phyloP scores from a whole-genome alignment of 2,113 vertebrate species.

The Desmodus rotundus region DNA sequence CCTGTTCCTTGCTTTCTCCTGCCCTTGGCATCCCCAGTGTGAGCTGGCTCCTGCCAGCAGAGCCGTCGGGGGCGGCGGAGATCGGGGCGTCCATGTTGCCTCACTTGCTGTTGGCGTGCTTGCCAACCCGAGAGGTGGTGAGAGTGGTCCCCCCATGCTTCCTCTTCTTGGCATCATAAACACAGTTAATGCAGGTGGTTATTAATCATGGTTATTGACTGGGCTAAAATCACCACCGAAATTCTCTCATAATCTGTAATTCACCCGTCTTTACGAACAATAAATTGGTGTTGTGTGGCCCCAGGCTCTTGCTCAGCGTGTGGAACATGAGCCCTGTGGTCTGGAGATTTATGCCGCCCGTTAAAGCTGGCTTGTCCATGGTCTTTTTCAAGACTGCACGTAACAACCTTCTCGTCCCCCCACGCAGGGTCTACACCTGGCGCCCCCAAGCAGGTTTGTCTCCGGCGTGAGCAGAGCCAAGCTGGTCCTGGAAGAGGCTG shows the following conservation, averaged over 20 bases:
- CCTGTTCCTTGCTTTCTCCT: background rate
- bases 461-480: slow-evolving; percentile 80
- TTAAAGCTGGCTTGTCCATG: slow-evolving; percentile 45
- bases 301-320: slow-evolving; percentile 43
- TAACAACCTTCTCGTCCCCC: background rate
- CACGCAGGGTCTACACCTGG: slow-evolving; percentile 67
- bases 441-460: slow-evolving; percentile 77
- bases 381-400: slow-evolving; percentile 21
- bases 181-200: slow-evolving; percentile 64
- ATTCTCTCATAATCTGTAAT: slow-evolving; percentile 65
- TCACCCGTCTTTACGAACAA: slow-evolving; percentile 61
- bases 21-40: slow-evolving; percentile 54
- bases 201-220: slow-evolving; percentile 75
- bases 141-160: background rate
- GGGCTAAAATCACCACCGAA: slow-evolving; percentile 38
- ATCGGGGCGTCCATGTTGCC: slow-evolving; percentile 14
- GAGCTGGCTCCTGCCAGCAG: slow-evolving; percentile 58
- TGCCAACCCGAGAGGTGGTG: slow-evolving; percentile 59
- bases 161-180: slow-evolving; percentile 40
- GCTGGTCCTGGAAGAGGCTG: slow-evolving; percentile 90
- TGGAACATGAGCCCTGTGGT: slow-evolving; percentile 17
- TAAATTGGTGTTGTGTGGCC: slow-evolving; percentile 46
- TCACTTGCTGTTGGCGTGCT: slow-evolving; percentile 60
- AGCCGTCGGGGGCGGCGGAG: no score
- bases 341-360: slow-evolving; percentile 50